Evolutionary conservation across 2,797 vertebrate genomes (phyloP).

Genomic region (Otolemur crassicaudatus): DNA sequence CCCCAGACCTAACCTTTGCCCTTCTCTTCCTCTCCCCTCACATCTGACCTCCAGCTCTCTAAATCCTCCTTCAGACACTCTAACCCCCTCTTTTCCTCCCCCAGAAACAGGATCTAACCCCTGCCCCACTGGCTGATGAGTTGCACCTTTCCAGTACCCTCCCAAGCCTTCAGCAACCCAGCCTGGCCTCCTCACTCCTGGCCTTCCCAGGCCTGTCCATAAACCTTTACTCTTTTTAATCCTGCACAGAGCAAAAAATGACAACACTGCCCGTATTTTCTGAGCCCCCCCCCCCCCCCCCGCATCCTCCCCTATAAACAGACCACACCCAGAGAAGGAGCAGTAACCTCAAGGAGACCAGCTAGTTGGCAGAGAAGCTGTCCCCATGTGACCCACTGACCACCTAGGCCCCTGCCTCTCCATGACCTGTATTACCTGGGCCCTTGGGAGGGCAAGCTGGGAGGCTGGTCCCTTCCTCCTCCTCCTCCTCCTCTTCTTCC

Average conservation of each 20-base stretch:
- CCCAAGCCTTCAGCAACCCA: not conserved
- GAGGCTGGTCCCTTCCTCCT: conserved; percentile 73
- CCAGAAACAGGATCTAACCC: not conserved
- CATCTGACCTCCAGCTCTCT: not conserved
- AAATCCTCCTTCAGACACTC: not conserved
- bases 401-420: conserved; percentile 15
- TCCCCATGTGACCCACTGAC: not conserved
- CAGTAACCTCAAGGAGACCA: not conserved
- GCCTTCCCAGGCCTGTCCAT: too few species aligned
- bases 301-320: not conserved
- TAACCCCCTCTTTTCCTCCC: not conserved
- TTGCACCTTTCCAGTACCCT: not conserved
- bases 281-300: not conserved
- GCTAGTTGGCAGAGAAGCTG: not conserved
- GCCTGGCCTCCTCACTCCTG: not conserved
- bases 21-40: not conserved
- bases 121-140: not conserved
- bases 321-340: not conserved
- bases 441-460: conserved; percentile 74
- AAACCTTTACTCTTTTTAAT: not conserved
- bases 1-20: not conserved
- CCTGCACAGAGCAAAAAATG: not conserved
- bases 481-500: conserved; percentile 77
- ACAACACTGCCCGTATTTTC: fast-evolving
- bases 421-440: conserved; percentile 73